Conservation (phyloP, 2,888 invertebrate species). For the Calameuta filiformis region DNA sequence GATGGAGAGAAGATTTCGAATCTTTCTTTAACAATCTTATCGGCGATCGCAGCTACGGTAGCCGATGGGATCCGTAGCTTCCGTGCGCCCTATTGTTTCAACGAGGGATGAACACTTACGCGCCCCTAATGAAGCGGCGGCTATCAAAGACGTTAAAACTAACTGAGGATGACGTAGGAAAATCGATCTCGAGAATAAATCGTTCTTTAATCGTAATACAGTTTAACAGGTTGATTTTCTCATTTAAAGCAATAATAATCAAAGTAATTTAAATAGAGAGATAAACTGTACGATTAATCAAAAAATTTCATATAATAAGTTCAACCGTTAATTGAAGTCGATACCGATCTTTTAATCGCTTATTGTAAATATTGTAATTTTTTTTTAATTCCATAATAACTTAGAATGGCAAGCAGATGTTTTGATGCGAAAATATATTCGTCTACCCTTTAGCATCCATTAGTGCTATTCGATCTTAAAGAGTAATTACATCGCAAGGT, state of each 20-base stretch:
- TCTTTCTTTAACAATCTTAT: conserved; percentile 19
- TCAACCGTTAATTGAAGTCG: not conserved
- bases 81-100: conserved; percentile 22
- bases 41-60: conserved; percentile 16
- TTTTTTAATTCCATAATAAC: not conserved
- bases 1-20: conserved; percentile 8
- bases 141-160: conserved; percentile 12
- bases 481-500: conserved; percentile 33
- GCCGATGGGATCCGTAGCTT: conserved; percentile 20
- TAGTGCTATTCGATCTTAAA: conserved; percentile 19
- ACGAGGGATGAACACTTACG: conserved; percentile 13
- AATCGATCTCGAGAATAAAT: not conserved
- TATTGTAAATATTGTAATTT: not conserved
- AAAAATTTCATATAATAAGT: not conserved
- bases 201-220: not conserved
- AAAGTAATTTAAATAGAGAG: not conserved
- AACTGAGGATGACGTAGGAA: not conserved
- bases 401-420: not conserved
- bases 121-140: conserved; percentile 17
- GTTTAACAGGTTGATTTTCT: not conserved
- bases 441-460: not conserved
- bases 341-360: not conserved
- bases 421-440: not conserved
- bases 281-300: not conserved
- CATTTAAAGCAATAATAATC: not conserved